Base-by-base conservation (phyloP, 2,888 invertebrate genomes). In the Scaptodrosophila latifasciaeformis region DNA sequence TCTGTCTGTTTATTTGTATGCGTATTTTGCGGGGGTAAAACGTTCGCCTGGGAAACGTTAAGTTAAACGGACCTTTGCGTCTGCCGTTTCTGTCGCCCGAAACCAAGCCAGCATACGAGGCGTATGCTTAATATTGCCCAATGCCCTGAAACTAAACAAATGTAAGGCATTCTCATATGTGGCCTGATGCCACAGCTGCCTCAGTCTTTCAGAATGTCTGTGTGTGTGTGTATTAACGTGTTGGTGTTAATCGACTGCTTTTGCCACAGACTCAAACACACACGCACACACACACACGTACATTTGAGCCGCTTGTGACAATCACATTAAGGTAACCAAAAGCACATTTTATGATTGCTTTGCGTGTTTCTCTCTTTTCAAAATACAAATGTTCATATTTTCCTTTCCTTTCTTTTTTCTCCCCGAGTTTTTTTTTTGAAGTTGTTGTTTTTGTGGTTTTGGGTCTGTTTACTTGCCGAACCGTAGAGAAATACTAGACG, bases 31-130 rank as follows among this genome's bases (percentile, higher is more conserved):
- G n/a, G n/a, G n/a, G n/a, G n/a, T 47, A 43, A 42, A 58, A 54
- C 45, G 63, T 58, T 54, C 79, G 70, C 67, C 50, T 65, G 79
- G 78, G 79, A 74, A 69, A 61, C 77, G 76, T 79, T 74, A 79
- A 67, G 62, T 75, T 76, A 79, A 79, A 78, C 65, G 71, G 69
- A 67, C 78, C 75, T 79, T 65, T 64, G 75, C 72, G 79, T 50
- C 59, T 37, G 40, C 18, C 62, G 64, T 55, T 74, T 69, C 61
- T 70, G 62, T 60, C 61, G 59, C 49, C 67, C 49, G 57, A 53
- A 47, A 57, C 67, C 60, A 49, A 35, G 40, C 13, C 12, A 7
- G n/a, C 54, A 43, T 51, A 55, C 57, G 51, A 40, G 58, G 53
- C 60, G 72, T 70, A 66, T 68, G 64, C 66, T 59, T 70, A 64